phyloP scores from a whole-genome alignment of 92 coral and sea anemone genomes.

The Parazoanthus darwini region DNA sequence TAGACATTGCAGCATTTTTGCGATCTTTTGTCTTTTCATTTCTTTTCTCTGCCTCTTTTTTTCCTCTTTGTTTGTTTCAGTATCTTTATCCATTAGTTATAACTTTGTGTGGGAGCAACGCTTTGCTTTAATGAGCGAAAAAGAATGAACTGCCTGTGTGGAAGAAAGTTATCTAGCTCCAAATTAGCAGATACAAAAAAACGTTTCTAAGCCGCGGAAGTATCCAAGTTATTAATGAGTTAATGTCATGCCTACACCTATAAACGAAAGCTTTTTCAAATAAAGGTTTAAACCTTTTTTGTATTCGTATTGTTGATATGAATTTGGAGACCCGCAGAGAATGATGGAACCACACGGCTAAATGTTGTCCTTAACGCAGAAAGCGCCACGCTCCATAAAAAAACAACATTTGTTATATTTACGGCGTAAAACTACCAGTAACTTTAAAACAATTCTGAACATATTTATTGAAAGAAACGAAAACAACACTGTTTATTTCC shows the following conservation, averaged over 20 bases:
- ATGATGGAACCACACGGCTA: neutral
- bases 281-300: neutral
- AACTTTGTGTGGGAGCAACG: neutral
- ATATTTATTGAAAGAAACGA: neutral
- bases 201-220: neutral
- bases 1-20: too few species aligned
- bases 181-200: neutral
- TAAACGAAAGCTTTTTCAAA: neutral
- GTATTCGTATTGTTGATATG: neutral
- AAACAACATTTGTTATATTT: neutral
- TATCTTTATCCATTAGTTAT: neutral
- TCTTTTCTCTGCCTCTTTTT: too few species aligned
- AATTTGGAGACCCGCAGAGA: neutral
- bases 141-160: neutral
- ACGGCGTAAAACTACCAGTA: neutral
- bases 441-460: neutral
- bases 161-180: neutral
- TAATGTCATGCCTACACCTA: neutral
- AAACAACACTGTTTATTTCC: neutral
- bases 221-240: neutral
- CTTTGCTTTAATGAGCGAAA: neutral
- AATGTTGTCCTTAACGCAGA: neutral
- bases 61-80: too few species aligned
- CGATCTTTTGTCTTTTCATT: too few species aligned
- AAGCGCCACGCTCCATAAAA: neutral